Evolutionary conservation across 2,888 invertebrate species (phyloP).

Genomic region (Hirtodrosophila alboralis): DNA sequence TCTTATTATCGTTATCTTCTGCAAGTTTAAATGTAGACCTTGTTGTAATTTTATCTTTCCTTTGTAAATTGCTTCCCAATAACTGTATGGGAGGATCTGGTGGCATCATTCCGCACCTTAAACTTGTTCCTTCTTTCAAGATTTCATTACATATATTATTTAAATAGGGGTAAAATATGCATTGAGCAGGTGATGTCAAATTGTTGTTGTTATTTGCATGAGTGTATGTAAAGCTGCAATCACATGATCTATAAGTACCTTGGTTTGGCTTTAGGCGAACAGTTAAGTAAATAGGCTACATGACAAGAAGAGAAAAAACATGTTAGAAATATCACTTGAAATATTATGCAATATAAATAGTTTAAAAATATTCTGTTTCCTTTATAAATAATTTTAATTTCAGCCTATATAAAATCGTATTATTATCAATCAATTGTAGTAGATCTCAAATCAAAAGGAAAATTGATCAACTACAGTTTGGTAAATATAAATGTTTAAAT

Average conservation of each 20-base stretch:
- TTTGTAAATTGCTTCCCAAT: slow-evolving; percentile 4
- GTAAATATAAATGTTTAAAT: too few relatives aligned
- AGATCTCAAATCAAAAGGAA: too few relatives aligned
- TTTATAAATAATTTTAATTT: too few relatives aligned
- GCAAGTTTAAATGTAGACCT: slow-evolving; percentile 1
- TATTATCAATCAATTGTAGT: too few relatives aligned
- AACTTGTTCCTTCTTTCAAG: slow-evolving; percentile 44
- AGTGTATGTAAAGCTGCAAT: slow-evolving; percentile 64
- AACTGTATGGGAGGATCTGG: slow-evolving; percentile 13
- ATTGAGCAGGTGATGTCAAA: slow-evolving; percentile 61
- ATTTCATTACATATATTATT: slow-evolving; percentile 58
- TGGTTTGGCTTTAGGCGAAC: slow-evolving; percentile 78
- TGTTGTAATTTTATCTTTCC: slow-evolving; percentile 3
- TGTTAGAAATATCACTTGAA: slow-evolving; percentile 28
- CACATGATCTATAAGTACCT: slow-evolving; percentile 81
- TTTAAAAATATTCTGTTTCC: too few relatives aligned
- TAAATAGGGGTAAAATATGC: slow-evolving; percentile 45
- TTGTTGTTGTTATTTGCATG: slow-evolving; percentile 67
- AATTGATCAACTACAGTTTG: too few relatives aligned
- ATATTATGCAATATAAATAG: slow-evolving; percentile 1
- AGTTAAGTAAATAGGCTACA: slow-evolving; percentile 82
- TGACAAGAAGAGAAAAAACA: slow-evolving; percentile 50
- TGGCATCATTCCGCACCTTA: slow-evolving; percentile 20
- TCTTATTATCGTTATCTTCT: slow-evolving; percentile 5
- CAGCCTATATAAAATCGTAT: too few relatives aligned